phyloP scores from a whole-genome alignment of 2,113 vertebrate species.

The Hipposideros armiger region DNA sequence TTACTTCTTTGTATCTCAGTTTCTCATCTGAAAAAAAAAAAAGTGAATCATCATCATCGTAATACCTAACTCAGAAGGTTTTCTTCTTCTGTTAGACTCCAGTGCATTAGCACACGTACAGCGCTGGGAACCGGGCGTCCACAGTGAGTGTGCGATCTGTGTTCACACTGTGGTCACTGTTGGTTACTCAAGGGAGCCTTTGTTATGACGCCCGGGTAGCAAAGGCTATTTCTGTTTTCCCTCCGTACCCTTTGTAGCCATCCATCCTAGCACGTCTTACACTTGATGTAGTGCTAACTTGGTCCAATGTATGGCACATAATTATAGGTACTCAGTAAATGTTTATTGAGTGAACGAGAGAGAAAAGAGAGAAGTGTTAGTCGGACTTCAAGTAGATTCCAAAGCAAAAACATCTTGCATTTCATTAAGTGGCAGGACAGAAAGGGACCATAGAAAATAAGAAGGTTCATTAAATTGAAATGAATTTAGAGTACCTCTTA shows the following conservation, averaged over 20 bases:
- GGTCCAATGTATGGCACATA: background rate
- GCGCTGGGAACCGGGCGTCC: too few species aligned
- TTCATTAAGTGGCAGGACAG: background rate
- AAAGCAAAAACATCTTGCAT: background rate
- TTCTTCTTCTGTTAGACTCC: background rate
- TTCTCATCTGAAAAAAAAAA: background rate
- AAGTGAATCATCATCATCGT: background rate
- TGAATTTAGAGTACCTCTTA: background rate
- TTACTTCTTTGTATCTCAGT: background rate
- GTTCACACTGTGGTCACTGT: background rate
- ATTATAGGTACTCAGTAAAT: background rate
- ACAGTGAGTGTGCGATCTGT: background rate
- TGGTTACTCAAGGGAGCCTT: background rate
- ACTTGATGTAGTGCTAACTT: background rate
- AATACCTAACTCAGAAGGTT: background rate
- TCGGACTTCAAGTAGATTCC: background rate
- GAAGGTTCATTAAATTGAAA: background rate
- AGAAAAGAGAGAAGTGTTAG: background rate
- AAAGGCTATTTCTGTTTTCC: too few species aligned
- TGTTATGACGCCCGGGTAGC: background rate
- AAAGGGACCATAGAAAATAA: background rate
- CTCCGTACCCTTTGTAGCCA: background rate
- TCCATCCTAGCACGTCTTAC: background rate
- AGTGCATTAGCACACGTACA: background rate
- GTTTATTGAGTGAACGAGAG: background rate